Conservation (phyloP, 2,797 vertebrate species). For the Urocyon cinereoargenteus region DNA sequence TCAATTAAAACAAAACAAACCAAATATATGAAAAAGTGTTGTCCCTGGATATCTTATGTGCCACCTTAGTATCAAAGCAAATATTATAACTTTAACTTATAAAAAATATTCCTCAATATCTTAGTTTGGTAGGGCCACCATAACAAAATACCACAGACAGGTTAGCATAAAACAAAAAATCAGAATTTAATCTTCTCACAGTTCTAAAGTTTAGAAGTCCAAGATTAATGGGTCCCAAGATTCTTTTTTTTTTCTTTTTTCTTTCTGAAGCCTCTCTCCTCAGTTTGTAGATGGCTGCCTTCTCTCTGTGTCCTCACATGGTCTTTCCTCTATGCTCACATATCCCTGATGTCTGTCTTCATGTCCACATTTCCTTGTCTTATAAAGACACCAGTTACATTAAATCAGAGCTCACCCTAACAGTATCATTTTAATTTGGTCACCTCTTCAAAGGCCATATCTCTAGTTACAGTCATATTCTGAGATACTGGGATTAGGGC, state of each 20-base stretch:
- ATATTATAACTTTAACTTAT: neutral
- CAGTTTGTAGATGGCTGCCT: neutral
- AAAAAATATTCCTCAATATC: neutral
- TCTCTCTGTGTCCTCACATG: neutral
- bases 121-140: neutral
- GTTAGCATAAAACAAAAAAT: neutral
- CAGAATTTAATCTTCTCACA: neutral
- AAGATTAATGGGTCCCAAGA: neutral
- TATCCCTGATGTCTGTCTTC: neutral
- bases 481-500: neutral
- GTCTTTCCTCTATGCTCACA: neutral
- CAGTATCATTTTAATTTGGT: neutral
- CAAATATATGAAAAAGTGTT: neutral
- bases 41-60: neutral
- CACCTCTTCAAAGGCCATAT: neutral
- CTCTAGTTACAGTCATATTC: neutral
- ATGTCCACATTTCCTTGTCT: neutral
- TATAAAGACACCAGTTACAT: neutral
- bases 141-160: neutral
- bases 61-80: constrained; percentile 24
- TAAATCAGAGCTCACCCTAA: neutral
- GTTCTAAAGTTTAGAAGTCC: neutral
- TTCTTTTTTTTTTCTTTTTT: neutral
- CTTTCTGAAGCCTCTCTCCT: neutral
- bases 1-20: neutral